These are phyloP conservation scores for Cherax destructor DNA, from an alignment of 1,140 invertebrate species.

Conservation along the genomic window DNA sequence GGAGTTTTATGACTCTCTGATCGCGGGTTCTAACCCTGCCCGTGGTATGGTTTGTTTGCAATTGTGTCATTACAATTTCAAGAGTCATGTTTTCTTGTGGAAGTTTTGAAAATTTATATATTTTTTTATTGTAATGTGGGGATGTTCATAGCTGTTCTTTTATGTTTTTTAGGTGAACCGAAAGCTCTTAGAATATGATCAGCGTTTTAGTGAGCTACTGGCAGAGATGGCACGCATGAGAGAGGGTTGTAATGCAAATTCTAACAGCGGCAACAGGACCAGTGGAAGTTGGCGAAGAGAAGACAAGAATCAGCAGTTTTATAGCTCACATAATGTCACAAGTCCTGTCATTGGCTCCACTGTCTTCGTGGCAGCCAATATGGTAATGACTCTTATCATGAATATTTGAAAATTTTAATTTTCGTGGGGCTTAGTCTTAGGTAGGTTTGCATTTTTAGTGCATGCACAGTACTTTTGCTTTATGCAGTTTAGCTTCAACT, in stretches of 20 bases:
- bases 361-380: constrained; percentile 43
- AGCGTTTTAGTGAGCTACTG: constrained; percentile 36
- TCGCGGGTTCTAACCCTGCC: no score
- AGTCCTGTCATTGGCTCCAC: constrained; percentile 28
- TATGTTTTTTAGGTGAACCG: constrained; percentile 36
- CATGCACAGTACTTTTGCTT: no score
- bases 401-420: no score
- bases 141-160: not conserved
- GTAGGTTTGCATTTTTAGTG: not conserved
- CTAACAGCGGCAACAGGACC: not conserved
- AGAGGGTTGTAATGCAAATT: constrained; percentile 10
- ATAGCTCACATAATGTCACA: constrained; percentile 7
- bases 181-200: constrained; percentile 40
- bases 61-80: no score
- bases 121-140: no score
- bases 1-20: no score
- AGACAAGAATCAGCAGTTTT: constrained; percentile 24
- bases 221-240: constrained; percentile 2
- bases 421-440: not conserved
- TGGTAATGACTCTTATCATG: constrained; percentile 12
- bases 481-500: no score
- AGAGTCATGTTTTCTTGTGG: no score
- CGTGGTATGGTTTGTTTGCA: no score
- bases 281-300: constrained; percentile 2
- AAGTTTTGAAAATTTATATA: no score